phyloP scores from a whole-genome alignment of 2,888 invertebrate species.

The Eledona agricola region DNA sequence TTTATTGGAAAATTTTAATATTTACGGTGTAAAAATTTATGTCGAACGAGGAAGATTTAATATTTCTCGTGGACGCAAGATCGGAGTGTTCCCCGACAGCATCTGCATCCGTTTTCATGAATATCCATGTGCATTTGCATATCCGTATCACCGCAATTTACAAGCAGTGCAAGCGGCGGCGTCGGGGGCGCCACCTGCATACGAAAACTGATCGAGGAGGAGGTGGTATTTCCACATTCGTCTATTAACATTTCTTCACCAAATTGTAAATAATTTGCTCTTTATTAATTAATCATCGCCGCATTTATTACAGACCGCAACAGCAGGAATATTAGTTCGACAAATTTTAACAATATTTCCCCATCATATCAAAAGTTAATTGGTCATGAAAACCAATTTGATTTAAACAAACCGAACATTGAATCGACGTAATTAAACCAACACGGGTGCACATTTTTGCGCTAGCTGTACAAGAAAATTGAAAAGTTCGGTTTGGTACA shows the following conservation, averaged over 20 bases:
- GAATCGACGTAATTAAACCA: no score
- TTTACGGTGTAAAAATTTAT: constrained; percentile 34
- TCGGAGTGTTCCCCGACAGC: constrained; percentile 15
- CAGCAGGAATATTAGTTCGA: no score
- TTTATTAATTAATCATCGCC: no score
- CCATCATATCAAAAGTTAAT: no score
- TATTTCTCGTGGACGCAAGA: constrained; percentile 16
- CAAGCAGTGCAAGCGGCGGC: constrained; percentile 49
- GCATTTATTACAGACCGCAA: no score
- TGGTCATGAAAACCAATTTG: no score
- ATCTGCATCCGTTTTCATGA: constrained; percentile 46
- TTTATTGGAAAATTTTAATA: constrained; percentile 38
- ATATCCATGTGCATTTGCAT: constrained; percentile 54
- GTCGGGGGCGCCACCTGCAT: constrained; percentile 49
- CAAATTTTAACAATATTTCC: no score
- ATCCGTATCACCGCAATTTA: constrained; percentile 54
- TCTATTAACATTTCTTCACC: constrained; percentile 11
- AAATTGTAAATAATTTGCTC: no score
- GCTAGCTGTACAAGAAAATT: no score
- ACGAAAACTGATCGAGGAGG: constrained; percentile 38
- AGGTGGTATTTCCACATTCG: constrained; percentile 29
- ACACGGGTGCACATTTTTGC: no score
- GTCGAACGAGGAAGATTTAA: constrained; percentile 24
- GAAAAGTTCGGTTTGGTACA: no score
- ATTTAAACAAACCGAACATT: no score